Conservation (phyloP, 1,140 invertebrate species). For the Oreohelix idahoensis region DNA sequence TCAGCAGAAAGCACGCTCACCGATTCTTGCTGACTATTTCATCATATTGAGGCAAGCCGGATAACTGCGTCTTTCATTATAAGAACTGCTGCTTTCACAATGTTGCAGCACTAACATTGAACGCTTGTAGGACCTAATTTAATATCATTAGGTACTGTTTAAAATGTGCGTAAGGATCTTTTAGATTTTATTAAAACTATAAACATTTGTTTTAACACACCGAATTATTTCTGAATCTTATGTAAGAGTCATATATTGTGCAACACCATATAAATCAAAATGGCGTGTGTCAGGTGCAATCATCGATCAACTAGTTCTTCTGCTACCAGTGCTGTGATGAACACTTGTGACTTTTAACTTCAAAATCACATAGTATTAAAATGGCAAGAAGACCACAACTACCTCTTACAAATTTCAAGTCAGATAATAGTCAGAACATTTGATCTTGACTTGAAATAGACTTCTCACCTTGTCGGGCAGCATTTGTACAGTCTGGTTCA, state of each 20-base stretch:
- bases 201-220: background rate
- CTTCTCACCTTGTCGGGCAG: background rate
- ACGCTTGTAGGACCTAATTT: background rate
- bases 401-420: background rate
- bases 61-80: conserved; percentile 8
- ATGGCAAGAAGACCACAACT: background rate
- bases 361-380: background rate
- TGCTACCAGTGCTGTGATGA: background rate
- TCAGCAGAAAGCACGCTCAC: background rate
- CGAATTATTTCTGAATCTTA: background rate
- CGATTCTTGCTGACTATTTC: background rate
- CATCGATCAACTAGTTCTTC: background rate
- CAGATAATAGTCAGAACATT: background rate
- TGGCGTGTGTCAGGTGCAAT: background rate
- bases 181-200: background rate
- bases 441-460: conserved; percentile 4
- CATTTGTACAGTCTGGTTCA: background rate
- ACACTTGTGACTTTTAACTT: background rate
- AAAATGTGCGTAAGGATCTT: background rate
- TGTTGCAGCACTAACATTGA: no score
- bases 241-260: background rate
- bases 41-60: conserved; percentile 8
- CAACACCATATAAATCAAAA: background rate
- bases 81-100: background rate
- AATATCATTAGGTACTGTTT: background rate